These are phyloP conservation scores for Pogonocichla stellata DNA, from an alignment of 2,113 vertebrate genomes.

Conservation along the genomic window DNA sequence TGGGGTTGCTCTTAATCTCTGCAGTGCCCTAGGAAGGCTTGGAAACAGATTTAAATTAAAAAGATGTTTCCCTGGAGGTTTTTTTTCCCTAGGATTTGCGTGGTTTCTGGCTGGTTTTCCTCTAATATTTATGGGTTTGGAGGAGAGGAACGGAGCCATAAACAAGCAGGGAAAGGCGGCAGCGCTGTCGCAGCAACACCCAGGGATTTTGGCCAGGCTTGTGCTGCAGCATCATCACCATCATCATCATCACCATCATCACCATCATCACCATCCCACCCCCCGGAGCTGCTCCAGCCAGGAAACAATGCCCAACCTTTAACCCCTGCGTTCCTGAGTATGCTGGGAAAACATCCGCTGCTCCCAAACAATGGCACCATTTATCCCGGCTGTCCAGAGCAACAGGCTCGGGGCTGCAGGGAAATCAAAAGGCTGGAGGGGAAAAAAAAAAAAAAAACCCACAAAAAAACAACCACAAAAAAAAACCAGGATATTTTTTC, in stretches of 20 bases:
- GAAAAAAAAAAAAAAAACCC: neutral
- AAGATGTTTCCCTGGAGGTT: neutral
- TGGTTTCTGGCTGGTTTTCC: neutral
- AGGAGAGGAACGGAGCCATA: neutral
- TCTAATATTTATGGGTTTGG: neutral
- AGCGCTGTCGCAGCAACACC: neutral
- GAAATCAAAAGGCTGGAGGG: neutral
- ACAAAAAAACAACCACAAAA: too few species aligned
- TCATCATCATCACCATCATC: neutral
- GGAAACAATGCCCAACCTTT: conserved; percentile 45
- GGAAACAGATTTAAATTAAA: neutral
- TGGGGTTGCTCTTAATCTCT: neutral
- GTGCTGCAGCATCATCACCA: neutral
- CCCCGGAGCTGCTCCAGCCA: neutral
- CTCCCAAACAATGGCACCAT: conserved; percentile 36
- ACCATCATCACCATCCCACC: neutral
- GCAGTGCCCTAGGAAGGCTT: neutral
- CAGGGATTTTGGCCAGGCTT: neutral
- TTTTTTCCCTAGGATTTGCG: neutral
- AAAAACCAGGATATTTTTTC: too few species aligned
- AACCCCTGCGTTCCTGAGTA: conserved; percentile 4
- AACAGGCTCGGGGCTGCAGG: conserved; percentile 15
- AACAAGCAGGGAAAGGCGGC: neutral
- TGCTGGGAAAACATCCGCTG: conserved; percentile 37
- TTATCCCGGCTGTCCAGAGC: neutral